A percentile compares a stretch with the other conserved stretches of the same genome.
These are phyloP conservation scores for Lepetodrilus schrolli DNA, from an alignment of 2,888 invertebrate species.

Conservation along the genomic window DNA sequence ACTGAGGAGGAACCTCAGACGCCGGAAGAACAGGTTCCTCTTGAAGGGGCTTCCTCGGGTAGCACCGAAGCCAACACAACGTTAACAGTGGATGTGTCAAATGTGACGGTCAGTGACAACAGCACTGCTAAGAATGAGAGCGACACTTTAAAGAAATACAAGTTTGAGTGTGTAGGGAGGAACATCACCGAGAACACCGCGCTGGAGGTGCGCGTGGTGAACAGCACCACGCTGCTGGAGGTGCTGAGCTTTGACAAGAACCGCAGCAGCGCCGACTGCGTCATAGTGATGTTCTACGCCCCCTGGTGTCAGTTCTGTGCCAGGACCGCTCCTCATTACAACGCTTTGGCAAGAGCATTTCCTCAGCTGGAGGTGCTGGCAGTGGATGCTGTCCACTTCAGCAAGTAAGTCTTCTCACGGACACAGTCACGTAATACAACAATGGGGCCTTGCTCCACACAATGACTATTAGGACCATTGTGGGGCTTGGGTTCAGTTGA, in stretches of 20 bases:
- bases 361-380: conserved; percentile 89
- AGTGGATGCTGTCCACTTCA: conserved; percentile 91
- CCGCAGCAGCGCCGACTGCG: conserved; percentile 78
- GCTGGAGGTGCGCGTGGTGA: conserved; percentile 80
- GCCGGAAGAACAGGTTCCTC: neutral
- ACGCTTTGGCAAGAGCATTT: conserved; percentile 90
- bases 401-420: conserved; percentile 68
- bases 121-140: conserved; percentile 44
- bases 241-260: conserved; percentile 78
- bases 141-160: conserved; percentile 58
- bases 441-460: too few relatives aligned
- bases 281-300: conserved; percentile 91
- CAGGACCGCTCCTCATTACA: conserved; percentile 90
- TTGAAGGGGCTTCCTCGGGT: neutral
- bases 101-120: conserved; percentile 15
- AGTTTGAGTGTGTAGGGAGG: conserved; percentile 65
- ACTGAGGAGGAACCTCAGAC: conserved; percentile 22
- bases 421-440: too few relatives aligned
- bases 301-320: conserved; percentile 93
- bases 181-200: conserved; percentile 61
- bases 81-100: neutral
- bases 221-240: conserved; percentile 83
- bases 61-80: neutral
- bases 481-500: too few relatives aligned
- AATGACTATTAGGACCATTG: too few relatives aligned